These are phyloP conservation scores for Hemibagrus wyckioides DNA, from an alignment of 2,113 vertebrate genomes.

Conservation along the genomic window DNA sequence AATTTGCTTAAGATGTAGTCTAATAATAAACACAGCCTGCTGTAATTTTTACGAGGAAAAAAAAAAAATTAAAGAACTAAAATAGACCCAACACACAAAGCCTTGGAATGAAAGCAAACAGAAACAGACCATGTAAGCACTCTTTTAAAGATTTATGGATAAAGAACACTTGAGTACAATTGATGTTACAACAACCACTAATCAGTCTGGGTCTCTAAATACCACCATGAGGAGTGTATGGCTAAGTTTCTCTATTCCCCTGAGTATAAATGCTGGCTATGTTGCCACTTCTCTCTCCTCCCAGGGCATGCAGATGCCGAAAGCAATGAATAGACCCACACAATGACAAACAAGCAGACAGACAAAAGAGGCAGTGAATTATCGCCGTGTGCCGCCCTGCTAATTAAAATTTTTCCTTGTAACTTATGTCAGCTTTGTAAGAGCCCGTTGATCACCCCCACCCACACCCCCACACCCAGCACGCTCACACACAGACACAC, in stretches of 20 bases:
- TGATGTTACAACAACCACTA: conserved; percentile 45
- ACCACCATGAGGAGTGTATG: conserved; percentile 35
- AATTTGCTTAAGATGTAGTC: not conserved
- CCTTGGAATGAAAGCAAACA: not conserved
- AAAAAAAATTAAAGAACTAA: not conserved
- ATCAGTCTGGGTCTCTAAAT: conserved; percentile 50
- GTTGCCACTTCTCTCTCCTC: conserved; percentile 50
- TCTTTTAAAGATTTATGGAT: conserved; percentile 30
- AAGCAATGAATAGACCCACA: conserved; percentile 71
- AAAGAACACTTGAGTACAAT: conserved; percentile 41
- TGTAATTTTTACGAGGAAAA: not conserved
- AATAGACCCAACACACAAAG: not conserved
- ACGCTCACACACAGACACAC: conserved; percentile 19
- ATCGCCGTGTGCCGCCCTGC: conserved; percentile 86
- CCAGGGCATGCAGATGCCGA: conserved; percentile 72
- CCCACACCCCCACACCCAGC: conserved; percentile 35
- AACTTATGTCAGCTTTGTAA: conserved; percentile 95
- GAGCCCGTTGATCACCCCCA: conserved; percentile 78
- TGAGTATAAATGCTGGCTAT: conserved; percentile 48
- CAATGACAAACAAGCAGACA: conserved; percentile 78
- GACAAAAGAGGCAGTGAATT: conserved; percentile 88
- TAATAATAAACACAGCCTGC: not conserved
- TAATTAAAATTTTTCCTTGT: conserved; percentile 99
- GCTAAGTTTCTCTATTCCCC: conserved; percentile 45
- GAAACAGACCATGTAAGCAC: conserved; percentile 1